These are phyloP conservation scores for Eugnorisma glareosa DNA, from an alignment of 2,888 invertebrate genomes.

Conservation along the genomic window DNA sequence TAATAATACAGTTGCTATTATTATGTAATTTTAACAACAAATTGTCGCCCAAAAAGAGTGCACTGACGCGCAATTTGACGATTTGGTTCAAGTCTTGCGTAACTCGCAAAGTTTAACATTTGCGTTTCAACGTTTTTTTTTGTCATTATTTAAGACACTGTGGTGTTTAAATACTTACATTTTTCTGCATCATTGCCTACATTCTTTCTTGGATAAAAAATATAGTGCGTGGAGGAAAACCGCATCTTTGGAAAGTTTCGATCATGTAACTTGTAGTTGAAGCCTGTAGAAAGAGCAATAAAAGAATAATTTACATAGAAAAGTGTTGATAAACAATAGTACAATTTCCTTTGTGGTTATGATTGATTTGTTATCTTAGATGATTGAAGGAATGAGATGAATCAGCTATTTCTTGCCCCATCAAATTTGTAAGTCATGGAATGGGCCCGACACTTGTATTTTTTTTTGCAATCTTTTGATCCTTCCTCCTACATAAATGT, in stretches of 20 bases:
- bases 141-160: neutral
- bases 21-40: conserved; percentile 36
- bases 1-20: conserved; percentile 43
- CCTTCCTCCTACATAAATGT: neutral
- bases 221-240: neutral
- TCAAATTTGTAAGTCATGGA: neutral
- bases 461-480: too few species aligned
- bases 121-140: neutral
- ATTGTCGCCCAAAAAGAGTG: conserved; percentile 13
- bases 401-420: conserved; percentile 9
- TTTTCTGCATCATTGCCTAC: neutral
- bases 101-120: conserved; percentile 1
- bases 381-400: neutral
- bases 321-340: conserved; percentile 12
- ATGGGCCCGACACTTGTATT: neutral
- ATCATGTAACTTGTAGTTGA: conserved; percentile 8
- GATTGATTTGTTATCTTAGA: conserved; percentile 31
- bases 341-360: neutral
- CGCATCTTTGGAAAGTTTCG: conserved; percentile 7
- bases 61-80: conserved; percentile 26
- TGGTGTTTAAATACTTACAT: neutral
- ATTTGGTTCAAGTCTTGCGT: conserved; percentile 25
- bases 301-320: neutral
- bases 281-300: neutral
- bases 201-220: conserved; percentile 7